Evolutionary conservation across 2,888 invertebrate genomes (phyloP), one percentile per base, ranked within the genome.

Genomic region (Iselma pallidipennis): DNA sequence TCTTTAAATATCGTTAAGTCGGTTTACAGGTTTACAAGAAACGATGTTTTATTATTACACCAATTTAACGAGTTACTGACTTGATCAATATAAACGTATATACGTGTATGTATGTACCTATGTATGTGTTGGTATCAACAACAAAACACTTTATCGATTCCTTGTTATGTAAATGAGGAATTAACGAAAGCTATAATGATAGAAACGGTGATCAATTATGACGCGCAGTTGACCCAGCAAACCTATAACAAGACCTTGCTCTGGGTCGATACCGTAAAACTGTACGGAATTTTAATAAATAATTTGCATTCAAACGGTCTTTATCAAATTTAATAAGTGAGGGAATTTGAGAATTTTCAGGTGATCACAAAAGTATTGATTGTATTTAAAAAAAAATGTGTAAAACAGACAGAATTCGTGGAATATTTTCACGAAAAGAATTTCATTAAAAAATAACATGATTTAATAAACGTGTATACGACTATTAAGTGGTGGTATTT

Each of bases 201-300:
- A 49, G 49, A 37, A 57, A 57, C 53, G 42, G 57, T 61, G 57
- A 61, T 61, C 61, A 61, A 61, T 61, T 61, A 57, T 58, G 55
- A 54, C 57, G 57, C 61, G 61, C 54, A 57, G 58, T 51, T 62
- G 62, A 51, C 62, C 62, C 58, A 58, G 52, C 58, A 16, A 37
- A 37, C 37, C 37, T 16, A 42, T 42, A 21, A 42, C 21, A 21
- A 42, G 42, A 42, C 42, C 42, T 42, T 21, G 42, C 42, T 10
- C 9, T 42, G 9, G 42, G 21, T 42, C 42, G 42, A 42, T 42
- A 42, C 10, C 7, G 19, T 37, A 37, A 37, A 37, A 42, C 21
- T 10, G 42, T 42, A 42, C 9, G 21, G 42, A 42, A 42, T 42
- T 42, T 10, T 21, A 42, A 42, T 42, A 42, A 37, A 37, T 37